Evolutionary conservation across 2,888 invertebrate species (phyloP), one percentile per base, ranked within the genome.

Genomic region (Xestobium rufovillosum): DNA sequence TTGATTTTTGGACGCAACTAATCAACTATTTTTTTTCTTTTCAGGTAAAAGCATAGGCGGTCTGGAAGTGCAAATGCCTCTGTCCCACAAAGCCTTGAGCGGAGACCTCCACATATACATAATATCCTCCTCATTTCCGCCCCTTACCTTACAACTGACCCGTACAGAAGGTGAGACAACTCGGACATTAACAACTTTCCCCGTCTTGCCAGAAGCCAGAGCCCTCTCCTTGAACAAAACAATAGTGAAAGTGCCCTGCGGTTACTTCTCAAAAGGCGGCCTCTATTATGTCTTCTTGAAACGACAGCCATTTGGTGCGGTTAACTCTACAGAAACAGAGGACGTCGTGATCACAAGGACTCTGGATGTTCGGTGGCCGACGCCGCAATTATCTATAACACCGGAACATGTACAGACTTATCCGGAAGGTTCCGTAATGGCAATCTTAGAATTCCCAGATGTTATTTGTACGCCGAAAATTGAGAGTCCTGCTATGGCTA

Each of bases 281-380:
- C 72, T 69, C 34, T 78, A 78, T 56, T 69, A 71, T 40, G 60
- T 79, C 14, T 66, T 72, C 41, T 55, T 78, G 12, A 63, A 61
- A 44, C 59, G 57, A 38, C 57, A 57, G 47, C 55, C 56, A 12
- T 51, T 31, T 17, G 36, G 23, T 11, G 12, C n/a, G n/a, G n/a
- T n/a, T n/a, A 19, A 19, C 23, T 8, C 6, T n/a, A 30, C 14
- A 10, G 2, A 47, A 31, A n/a, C n/a, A n/a, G 54, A 53, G 27
- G 45, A 44, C 31, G 47, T 51, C 23, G 47, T 60, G 26, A 61
- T 61, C 38, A 63, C 72, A 2, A 71, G 72, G 65, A 72, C 77
- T 39, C 71, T 88, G 52, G 85, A 88, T 52, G 87, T 88, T 3
- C 73, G 82, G 63, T 88, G 88, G 88, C 87, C 88, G 3, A 72